Percentiles rank a stretch among this genome's conserved stretches.
Conservation (phyloP, 1,140 invertebrate genomes). For the Lepeophtheirus salmonis region DNA sequence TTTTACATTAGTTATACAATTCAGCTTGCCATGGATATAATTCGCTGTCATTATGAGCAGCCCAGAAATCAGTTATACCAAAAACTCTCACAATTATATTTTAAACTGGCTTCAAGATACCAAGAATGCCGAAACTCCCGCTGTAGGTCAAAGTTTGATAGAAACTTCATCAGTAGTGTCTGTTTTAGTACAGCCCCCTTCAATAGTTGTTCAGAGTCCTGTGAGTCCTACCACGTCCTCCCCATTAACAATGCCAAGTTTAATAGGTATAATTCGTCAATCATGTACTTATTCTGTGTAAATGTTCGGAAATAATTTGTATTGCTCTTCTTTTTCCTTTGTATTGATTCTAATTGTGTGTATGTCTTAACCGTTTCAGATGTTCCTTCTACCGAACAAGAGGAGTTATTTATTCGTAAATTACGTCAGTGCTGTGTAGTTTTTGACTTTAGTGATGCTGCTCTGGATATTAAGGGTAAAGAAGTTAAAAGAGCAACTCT, state of each 20-base stretch:
- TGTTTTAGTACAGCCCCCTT: not conserved
- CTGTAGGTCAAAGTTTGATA: not conserved
- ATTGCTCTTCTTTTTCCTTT: not conserved
- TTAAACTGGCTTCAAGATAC: slow-evolving; percentile 5
- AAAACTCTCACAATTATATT: not conserved
- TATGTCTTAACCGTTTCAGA: too few relatives aligned
- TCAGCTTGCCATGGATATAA: too few relatives aligned
- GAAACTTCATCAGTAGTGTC: not conserved
- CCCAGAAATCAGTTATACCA: not conserved
- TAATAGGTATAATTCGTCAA: slow-evolving; percentile 16
- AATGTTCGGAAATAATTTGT: not conserved
- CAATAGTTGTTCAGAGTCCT: not conserved
- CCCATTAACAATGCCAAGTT: not conserved
- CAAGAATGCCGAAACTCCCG: not conserved
- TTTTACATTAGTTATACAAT: too few relatives aligned
- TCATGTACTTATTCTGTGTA: not conserved
- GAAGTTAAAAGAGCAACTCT: slow-evolving; percentile 93
- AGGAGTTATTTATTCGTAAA: slow-evolving; percentile 92
- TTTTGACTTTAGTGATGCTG: slow-evolving; percentile 98
- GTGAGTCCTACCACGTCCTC: not conserved
- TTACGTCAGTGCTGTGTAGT: slow-evolving; percentile 93
- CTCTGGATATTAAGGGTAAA: slow-evolving; percentile 92
- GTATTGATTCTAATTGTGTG: too few relatives aligned
- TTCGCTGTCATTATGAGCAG: not conserved
- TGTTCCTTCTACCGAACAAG: slow-evolving; percentile 77